Base-by-base conservation (phyloP, 1,140 invertebrate genomes). In the Drosophila baimaii region DNA sequence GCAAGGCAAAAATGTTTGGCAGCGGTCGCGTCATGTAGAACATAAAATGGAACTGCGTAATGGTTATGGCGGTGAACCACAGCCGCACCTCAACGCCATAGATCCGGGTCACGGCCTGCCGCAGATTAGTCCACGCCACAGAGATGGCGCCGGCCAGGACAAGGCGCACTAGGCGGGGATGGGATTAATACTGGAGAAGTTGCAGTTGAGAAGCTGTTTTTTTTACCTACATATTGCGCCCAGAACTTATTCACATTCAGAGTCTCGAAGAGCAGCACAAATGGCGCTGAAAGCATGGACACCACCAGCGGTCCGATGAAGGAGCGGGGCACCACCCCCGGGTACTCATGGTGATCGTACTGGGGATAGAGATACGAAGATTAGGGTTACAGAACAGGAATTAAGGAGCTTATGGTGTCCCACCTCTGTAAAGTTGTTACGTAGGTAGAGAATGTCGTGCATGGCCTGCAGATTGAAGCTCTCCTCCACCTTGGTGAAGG, bases 401-500 rank as follows among this genome's bases (percentile, higher is more conserved):
- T 31, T 8, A 9, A 10, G 10, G 10, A 15, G 44, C 12, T 19
- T 13, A 0, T 2, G 13, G 2, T 2, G 8, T 13, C 29, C 4
- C 10, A 98, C 98, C 95, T 97, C 92, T 39, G 95, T 93, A 61
- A 99, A 93, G 93, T 98, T 97, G 91, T 93, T 93, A 64, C 95
- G 94, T 91, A 98, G 95, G 93, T 98, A 99, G 15, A 99, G 93
- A 79, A 99, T 94, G 93, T 99, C 99, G 93, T 99, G 99, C 92
- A 97, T 97, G 13, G 99, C 99, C 94, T 99, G 97, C 21, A 99
- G 93, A 93, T 99, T 99, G 91, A 99, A 99, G 93, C 98, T 99
- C 94, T 99, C 99, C 93, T 99, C 99, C 10, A 99, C 99, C 96
- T 99, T 99, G 1, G 98, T 99, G 91, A 96, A 99, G 46, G 99